Percentiles rank a stretch among this genome's conserved stretches.
These are phyloP conservation scores for Ovibos moschatus DNA, from an alignment of 2,113 vertebrate genomes.

Conservation along the genomic window DNA sequence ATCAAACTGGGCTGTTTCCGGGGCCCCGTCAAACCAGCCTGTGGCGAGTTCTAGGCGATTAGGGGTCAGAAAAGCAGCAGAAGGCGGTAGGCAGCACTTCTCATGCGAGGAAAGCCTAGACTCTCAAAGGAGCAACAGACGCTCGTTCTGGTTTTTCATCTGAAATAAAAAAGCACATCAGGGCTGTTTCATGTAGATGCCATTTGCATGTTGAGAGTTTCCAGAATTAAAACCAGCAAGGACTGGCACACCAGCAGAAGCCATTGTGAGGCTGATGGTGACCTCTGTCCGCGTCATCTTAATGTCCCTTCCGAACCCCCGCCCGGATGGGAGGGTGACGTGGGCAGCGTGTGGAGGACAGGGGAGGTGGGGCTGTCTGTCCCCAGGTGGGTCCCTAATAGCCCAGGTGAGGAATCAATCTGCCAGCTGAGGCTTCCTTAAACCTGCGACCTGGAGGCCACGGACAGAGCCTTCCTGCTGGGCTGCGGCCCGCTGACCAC, in stretches of 20 bases:
- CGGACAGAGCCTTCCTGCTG: rapidly evolving
- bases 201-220: background rate
- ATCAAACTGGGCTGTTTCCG: rapidly evolving
- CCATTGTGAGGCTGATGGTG: background rate
- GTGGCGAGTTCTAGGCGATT: background rate
- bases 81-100: rapidly evolving
- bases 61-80: rapidly evolving
- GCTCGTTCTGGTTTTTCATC: background rate
- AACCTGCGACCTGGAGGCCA: background rate
- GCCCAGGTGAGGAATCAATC: background rate
- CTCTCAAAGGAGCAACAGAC: background rate
- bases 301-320: background rate
- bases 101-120: background rate
- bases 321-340: background rate
- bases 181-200: background rate
- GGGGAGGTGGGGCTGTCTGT: too few species aligned
- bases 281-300: background rate
- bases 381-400: background rate
- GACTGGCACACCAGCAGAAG: rapidly evolving
- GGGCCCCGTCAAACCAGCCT: rapidly evolving
- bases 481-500: background rate
- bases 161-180: background rate
- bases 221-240: background rate
- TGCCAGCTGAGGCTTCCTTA: background rate
- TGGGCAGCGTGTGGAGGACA: background rate